Evolutionary conservation across 92 coral and sea anemone species (phyloP), one percentile per base, ranked within the genome.

Genomic region (Paramuricea clavata): DNA sequence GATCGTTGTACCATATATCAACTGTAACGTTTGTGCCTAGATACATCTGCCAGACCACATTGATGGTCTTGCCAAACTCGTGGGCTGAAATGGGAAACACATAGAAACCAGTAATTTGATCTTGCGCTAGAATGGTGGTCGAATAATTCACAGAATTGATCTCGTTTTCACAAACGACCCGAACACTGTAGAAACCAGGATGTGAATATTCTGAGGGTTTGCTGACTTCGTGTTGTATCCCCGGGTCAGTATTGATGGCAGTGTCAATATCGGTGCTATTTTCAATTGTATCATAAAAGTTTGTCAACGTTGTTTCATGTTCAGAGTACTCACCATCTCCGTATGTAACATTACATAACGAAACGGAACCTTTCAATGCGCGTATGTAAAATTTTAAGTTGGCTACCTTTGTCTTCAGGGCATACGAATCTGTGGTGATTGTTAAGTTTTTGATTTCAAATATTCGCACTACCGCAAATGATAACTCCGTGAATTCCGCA

Each of bases 1-100:
- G 47, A 10, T 75, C 74, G 60, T 89, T 85, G 8, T 88, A 78
- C n/a, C 56, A 56, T 30, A 89, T 34, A 12, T 54, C 39, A 74
- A 95, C 91, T 2, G 98, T 87, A 0, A 95, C 98, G 47, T 95
- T 95, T 1, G 97, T 91, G 3, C 98, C 98, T 28, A 56, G 43
- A 8, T 76, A 23, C 93, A 95, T 89, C 12, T 77, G 69, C 92
- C 97, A 95, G 17, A 26, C 21, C 52, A 92, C 65, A 1, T 31
- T 13, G 17, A 93, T 64, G 7, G 70, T 27, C 0, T 69, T 13
- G 5, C 93, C 93, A 43, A 68, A 76, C 25, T 81, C 86, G 36
- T 87, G 84, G 1, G 97, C 91, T 1, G 94, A 32, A 2, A 87
- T 42, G 1, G 42, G 6, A 0, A 76, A 69, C 9, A 87, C 62